phyloP scores from a whole-genome alignment of 2,113 vertebrate genomes.

The Fregata magnificens region DNA sequence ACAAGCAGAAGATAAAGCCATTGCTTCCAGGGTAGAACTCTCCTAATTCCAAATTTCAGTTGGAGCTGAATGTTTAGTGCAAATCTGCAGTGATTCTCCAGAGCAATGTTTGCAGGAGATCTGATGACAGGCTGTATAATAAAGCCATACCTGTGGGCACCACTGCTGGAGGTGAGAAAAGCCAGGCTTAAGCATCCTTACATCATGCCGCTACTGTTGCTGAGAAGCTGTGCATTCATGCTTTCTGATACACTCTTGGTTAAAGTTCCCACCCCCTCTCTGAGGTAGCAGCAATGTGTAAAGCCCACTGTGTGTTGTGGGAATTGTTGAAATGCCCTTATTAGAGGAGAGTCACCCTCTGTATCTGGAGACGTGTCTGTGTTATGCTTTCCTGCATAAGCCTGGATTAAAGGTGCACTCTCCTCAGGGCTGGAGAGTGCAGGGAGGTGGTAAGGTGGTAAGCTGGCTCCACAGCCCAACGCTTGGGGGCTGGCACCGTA shows the following conservation, averaged over 20 bases:
- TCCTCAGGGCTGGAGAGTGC: neutral
- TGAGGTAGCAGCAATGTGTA: neutral
- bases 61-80: neutral
- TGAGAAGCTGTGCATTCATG: neutral
- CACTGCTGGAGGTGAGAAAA: neutral
- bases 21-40: neutral
- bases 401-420: neutral
- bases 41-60: neutral
- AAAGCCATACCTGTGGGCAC: neutral
- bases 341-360: neutral
- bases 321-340: neutral
- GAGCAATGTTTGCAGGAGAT: neutral
- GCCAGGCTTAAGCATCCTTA: neutral
- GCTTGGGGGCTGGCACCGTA: accelerated
- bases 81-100: neutral
- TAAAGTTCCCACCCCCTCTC: neutral
- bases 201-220: neutral
- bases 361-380: neutral
- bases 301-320: neutral
- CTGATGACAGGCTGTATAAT: neutral
- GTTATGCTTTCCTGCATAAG: neutral
- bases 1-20: neutral
- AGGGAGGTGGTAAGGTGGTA: neutral
- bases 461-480: neutral
- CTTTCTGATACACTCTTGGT: neutral